Conservation (phyloP, 2,888 invertebrate species). For the Creontiades dilutus region DNA sequence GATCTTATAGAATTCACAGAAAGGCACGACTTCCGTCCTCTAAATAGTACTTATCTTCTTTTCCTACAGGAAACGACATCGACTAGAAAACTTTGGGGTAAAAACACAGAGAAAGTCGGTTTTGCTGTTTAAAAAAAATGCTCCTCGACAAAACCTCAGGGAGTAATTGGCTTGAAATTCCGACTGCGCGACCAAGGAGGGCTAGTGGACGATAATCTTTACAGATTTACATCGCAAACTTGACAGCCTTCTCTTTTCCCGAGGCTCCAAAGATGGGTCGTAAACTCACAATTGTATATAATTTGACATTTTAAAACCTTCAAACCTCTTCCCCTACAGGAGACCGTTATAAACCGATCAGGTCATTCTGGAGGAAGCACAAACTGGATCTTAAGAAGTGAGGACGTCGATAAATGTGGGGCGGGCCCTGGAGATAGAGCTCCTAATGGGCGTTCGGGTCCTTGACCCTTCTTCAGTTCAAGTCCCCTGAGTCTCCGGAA, state of each 20-base stretch:
- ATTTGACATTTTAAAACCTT: slow-evolving; percentile 57
- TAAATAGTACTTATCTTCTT: not conserved
- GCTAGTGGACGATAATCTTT: slow-evolving; percentile 34
- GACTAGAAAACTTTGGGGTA: not conserved
- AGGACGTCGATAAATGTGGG: slow-evolving; percentile 61
- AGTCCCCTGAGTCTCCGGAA: slow-evolving; percentile 23
- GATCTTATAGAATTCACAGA: no score
- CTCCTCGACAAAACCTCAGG: slow-evolving; percentile 4
- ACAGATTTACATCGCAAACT: slow-evolving; percentile 53
- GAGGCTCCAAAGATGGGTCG: slow-evolving; percentile 15
- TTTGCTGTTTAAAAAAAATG: not conserved
- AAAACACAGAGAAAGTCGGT: slow-evolving; percentile 17
- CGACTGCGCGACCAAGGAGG: not conserved
- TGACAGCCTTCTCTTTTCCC: slow-evolving; percentile 43
- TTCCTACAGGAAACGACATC: not conserved
- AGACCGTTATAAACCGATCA: slow-evolving; percentile 60
- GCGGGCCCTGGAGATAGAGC: slow-evolving; percentile 42
- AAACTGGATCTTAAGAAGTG: slow-evolving; percentile 64
- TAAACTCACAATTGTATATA: slow-evolving; percentile 56
- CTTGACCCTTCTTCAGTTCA: slow-evolving; percentile 49
- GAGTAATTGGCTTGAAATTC: slow-evolving; percentile 38
- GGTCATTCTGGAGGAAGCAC: slow-evolving; percentile 56
- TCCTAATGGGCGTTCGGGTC: slow-evolving; percentile 46
- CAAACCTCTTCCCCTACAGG: slow-evolving; percentile 41
- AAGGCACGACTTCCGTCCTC: not conserved